Percentiles rank a stretch among this genome's conserved stretches.
phyloP scores from a whole-genome alignment of 2,113 vertebrate genomes.

The Saccopteryx bilineata region DNA sequence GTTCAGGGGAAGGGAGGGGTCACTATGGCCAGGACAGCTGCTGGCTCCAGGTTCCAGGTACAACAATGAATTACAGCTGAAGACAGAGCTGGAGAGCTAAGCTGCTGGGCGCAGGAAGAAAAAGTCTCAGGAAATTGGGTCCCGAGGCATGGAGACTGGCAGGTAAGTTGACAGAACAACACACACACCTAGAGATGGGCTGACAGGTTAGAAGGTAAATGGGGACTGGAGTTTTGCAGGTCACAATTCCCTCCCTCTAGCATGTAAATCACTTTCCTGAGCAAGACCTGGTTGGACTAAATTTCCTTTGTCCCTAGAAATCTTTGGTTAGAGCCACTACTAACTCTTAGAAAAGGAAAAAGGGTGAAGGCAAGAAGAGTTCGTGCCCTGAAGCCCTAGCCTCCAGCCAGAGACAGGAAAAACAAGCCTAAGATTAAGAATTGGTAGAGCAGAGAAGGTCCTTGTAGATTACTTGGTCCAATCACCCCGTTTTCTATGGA shows the following conservation, averaged over 20 bases:
- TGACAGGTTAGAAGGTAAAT: neutral
- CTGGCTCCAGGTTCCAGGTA: slow-evolving; percentile 16
- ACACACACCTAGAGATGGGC: neutral
- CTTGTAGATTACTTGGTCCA: neutral
- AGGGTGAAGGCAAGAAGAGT: neutral
- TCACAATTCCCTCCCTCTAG: neutral
- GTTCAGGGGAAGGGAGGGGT: neutral
- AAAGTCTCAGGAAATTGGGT: neutral
- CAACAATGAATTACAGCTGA: slow-evolving; percentile 48
- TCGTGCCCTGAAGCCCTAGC: neutral
- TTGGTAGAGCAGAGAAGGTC: neutral
- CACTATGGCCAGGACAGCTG: neutral
- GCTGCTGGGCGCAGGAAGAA: slow-evolving; percentile 7
- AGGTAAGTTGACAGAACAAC: neutral
- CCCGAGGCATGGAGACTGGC: neutral
- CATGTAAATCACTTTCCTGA: neutral
- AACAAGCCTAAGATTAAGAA: neutral
- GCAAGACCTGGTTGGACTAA: neutral
- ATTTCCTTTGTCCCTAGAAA: neutral
- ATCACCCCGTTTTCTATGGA: neutral
- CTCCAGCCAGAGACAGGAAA: neutral
- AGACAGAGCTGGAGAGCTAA: neutral
- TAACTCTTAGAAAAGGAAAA: neutral
- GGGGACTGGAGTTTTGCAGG: neutral
- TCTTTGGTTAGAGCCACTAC: neutral